Evolutionary conservation across 2,797 vertebrate genomes (phyloP), one percentile per base, ranked within the genome.

Genomic region (Hippopotamyrus pictus): DNA sequence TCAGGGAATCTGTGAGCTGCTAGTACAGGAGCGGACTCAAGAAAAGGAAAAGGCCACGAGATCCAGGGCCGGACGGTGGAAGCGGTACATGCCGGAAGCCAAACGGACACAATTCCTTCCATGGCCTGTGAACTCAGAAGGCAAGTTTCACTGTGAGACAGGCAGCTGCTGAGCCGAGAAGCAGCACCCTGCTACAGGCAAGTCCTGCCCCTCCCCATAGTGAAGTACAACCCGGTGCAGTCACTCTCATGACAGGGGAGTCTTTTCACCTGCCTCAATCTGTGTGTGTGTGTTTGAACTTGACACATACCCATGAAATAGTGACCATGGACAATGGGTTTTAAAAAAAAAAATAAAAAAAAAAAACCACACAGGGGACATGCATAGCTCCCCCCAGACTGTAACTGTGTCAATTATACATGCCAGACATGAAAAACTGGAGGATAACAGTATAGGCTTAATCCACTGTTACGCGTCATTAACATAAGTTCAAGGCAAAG

Each of bases 111-210:
- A 91, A 92, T 92, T 93, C 92, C 93, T 94, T 93, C 91, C 94
- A 93, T 90, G 92, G 91, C 91, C 90, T 79, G 92, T 92, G 92
- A 92, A 93, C 94, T 89, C 92, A 93, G 91, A 93, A n/a, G 91
- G 93, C 94, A 91, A 94, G 93, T 93, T 93, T 93, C 92, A 93
- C 92, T 92, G 19, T 92, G 92, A 90, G 92, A 95, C 94, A 93
- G 92, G 91, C 89, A 90, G 92, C 92, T 91, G 88, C 44, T 50
- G 9, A 44, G 90, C 88, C 87, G 89, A 89, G 86, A 25, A 11
- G 86, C 33, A 50, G 9, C 51, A 37, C n/a, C 59, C 46, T 46
- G 48, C 19, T 48, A 62, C 29, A 29, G 22, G 69, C 44, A 50
- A 11, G 87, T 65, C 54, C 73, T 48, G 73, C 48, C 44, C 50